Evolutionary conservation across 2,797 vertebrate species (phyloP).

Genomic region (Euthynnus affinis): DNA sequence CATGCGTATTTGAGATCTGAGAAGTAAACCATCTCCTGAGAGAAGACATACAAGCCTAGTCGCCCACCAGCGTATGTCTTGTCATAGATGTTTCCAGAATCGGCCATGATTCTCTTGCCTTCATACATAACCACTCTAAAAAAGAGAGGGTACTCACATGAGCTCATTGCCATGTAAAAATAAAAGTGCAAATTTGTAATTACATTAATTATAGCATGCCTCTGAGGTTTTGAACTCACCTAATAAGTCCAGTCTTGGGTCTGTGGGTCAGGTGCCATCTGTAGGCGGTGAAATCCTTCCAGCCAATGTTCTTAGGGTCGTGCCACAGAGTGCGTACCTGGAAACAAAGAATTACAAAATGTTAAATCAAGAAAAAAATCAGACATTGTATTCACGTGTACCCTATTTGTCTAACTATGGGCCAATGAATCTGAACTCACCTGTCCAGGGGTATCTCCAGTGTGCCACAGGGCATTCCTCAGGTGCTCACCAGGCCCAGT

Average conservation of each 20-base stretch:
- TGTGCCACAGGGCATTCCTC: slow-evolving; percentile 99
- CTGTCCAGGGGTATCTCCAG: slow-evolving; percentile 96
- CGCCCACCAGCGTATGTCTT: slow-evolving; percentile 97
- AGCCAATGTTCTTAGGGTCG: slow-evolving; percentile 97
- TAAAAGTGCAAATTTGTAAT: neutral
- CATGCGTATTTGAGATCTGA: slow-evolving; percentile 99
- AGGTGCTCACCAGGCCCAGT: slow-evolving; percentile 98
- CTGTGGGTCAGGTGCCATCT: slow-evolving; percentile 98
- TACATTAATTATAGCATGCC: neutral
- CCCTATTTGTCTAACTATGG: neutral
- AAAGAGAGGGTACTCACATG: slow-evolving; percentile 27
- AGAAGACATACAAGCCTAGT: slow-evolving; percentile 98
- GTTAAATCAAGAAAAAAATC: slow-evolving; percentile 29
- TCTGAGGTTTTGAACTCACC: slow-evolving; percentile 82
- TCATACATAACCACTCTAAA: slow-evolving; percentile 97
- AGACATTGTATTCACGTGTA: neutral
- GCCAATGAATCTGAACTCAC: slow-evolving; percentile 74
- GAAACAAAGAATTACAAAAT: slow-evolving; percentile 38
- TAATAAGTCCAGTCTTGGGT: slow-evolving; percentile 97
- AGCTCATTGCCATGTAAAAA: slow-evolving; percentile 25
- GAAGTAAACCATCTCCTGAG: slow-evolving; percentile 99
- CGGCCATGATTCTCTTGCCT: slow-evolving; percentile 99
- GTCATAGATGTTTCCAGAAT: slow-evolving; percentile 97
- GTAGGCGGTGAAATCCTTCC: slow-evolving; percentile 99
- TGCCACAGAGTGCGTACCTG: slow-evolving; percentile 98